A percentile compares a stretch with the other conserved stretches of the same genome.
Evolutionary conservation across 2,888 invertebrate species (phyloP).

Genomic region (Tenthredo scrophulariae): DNA sequence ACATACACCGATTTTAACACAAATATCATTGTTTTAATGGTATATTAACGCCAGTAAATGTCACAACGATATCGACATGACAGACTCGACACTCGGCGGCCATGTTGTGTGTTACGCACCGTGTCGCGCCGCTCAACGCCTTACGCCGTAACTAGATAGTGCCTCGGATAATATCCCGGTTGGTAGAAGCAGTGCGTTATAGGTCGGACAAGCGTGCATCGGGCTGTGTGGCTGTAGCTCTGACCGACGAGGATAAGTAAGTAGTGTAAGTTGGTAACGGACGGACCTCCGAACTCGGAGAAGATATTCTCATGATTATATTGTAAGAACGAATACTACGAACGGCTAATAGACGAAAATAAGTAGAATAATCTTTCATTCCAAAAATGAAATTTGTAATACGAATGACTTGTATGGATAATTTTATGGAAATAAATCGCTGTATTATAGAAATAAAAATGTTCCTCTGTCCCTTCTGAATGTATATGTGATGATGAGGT

Average conservation of each 20-base stretch:
- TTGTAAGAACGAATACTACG: background rate
- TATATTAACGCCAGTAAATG: background rate
- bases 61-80: slow-evolving; percentile 73
- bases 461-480: background rate
- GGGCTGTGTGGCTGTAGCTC: too few species aligned
- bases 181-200: background rate
- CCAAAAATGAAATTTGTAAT: too few species aligned
- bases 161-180: too few species aligned
- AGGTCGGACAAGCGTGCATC: background rate
- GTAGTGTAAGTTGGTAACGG: background rate
- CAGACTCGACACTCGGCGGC: slow-evolving; percentile 71
- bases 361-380: background rate
- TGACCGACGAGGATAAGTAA: background rate
- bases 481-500: background rate
- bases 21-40: background rate
- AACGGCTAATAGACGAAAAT: too few species aligned
- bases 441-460: too few species aligned
- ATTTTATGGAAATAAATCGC: background rate
- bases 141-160: background rate
- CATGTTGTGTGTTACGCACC: slow-evolving; percentile 68
- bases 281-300: background rate
- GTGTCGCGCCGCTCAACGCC: slow-evolving; percentile 27
- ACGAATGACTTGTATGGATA: background rate
- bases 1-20: background rate
- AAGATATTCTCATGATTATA: background rate